phyloP scores from a whole-genome alignment of 1,140 invertebrate genomes.

The Macrosteles quadrilineatus region DNA sequence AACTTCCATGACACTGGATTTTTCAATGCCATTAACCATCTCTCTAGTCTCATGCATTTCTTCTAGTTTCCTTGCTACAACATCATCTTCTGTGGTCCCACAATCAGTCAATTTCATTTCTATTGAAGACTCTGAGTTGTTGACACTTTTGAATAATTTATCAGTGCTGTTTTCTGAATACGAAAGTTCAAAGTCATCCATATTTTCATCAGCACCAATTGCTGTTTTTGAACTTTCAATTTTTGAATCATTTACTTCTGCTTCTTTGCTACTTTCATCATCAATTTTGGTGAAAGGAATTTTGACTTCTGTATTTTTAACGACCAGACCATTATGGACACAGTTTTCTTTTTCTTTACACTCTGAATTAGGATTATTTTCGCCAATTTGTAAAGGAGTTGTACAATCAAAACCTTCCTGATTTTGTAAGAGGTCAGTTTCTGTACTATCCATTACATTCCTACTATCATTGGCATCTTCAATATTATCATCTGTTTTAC shows the following conservation, averaged over 20 bases:
- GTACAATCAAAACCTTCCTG: no score
- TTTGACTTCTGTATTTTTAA: no score
- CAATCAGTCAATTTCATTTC: conserved; percentile 9
- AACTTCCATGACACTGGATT: conserved; percentile 4
- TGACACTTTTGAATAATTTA: not conserved
- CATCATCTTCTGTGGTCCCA: not conserved
- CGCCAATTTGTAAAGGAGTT: no score
- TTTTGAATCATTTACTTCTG: not conserved
- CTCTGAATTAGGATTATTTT: no score
- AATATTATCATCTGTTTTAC: not conserved
- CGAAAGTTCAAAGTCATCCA: conserved; percentile 5
- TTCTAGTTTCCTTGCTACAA: not conserved
- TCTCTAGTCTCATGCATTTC: not conserved
- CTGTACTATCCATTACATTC: not conserved
- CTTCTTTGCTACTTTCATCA: not conserved
- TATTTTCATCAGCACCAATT: not conserved
- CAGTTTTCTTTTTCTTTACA: no score
- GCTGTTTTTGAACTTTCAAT: not conserved
- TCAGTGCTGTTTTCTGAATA: conserved; percentile 9
- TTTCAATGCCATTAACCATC: conserved; percentile 1
- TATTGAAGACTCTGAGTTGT: conserved; percentile 6
- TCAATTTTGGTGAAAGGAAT: no score
- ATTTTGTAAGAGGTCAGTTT: no score
- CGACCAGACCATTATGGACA: no score
- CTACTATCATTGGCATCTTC: not conserved